Conservation (phyloP, 2,888 invertebrate species). For the Microplitis deprimator region DNA sequence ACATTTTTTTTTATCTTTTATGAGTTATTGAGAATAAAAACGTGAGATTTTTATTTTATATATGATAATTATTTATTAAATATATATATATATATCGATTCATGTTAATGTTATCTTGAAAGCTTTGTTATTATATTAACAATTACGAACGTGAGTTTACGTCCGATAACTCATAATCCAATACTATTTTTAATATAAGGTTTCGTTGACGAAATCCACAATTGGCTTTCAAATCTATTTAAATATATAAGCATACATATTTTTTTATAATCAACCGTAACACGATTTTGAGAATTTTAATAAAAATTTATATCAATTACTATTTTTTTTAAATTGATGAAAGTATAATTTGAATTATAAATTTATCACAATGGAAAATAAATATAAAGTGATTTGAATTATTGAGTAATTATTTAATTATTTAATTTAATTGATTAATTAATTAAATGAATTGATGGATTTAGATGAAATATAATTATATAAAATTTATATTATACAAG, state of each 20-base stretch:
- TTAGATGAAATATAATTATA: background rate
- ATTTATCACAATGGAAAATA: background rate
- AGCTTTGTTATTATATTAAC: background rate
- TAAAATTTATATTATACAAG: background rate
- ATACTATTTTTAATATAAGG: background rate
- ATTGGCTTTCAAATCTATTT: background rate
- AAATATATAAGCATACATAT: too few species aligned
- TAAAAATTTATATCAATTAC: background rate
- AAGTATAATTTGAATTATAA: background rate
- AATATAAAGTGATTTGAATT: background rate
- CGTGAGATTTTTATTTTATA: too few species aligned
- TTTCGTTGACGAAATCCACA: conserved; percentile 1
- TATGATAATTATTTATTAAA: too few species aligned
- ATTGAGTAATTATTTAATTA: background rate
- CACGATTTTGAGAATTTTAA: too few species aligned
- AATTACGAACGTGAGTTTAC: background rate
- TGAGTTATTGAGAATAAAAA: too few species aligned
- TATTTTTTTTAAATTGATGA: background rate
- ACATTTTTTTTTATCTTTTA: too few species aligned
- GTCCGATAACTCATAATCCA: background rate
- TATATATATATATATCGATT: background rate
- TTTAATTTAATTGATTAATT: background rate
- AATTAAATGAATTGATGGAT: background rate
- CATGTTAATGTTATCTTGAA: background rate
- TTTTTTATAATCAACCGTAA: background rate